Evolutionary conservation across 2,113 vertebrate species (phyloP), one percentile per base, ranked within the genome.

Genomic region (Cricetomys ansorgei): DNA sequence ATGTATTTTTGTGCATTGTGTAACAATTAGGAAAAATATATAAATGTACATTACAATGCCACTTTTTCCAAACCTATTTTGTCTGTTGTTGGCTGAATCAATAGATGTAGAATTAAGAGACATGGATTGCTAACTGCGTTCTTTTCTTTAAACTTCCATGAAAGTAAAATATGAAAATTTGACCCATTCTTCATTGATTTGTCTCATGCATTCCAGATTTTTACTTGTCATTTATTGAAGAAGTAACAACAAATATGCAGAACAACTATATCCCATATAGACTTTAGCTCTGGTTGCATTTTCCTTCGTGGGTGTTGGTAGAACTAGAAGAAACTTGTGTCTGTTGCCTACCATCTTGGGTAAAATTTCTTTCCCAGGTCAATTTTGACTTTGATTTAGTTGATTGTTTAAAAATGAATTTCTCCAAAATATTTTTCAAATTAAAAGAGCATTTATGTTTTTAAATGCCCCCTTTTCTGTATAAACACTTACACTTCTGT

Each of bases 351-450:
- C 34, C 79, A 43, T 19, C 59, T 83, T 13, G n/a, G 19, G 16
- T 1, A 50, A 34, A 79, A 6, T 3, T 69, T 10, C 59, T 11
- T 88, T 67, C 6, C 55, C 53, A 75, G 19, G 16, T n/a, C 7
- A 34, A 1, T 5, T 62, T 91, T 50, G 83, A 31, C 3, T 91
- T 95, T 84, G 34, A 65, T 45, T 86, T 92, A 92, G 43, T n/a
- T 79, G 23, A 91, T 31, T 21, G 1, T 53, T 89, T 15, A 7
- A 50, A 83, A 27, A 45, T 75, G 31, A 7, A 6, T 21, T 75
- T 73, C n/a, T 55, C 16, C 3, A 57, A 83, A 37, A 65, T 17
- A 17, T 79, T 86, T 73, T 64, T 27, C 40, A 64, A 70, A 55
- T n/a, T 43, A 40, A 92, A 90, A 64, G 0, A 93, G 0, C 15